Evolutionary conservation across 2,113 vertebrate genomes (phyloP).

Genomic region (Aptenodytes forsteri): DNA sequence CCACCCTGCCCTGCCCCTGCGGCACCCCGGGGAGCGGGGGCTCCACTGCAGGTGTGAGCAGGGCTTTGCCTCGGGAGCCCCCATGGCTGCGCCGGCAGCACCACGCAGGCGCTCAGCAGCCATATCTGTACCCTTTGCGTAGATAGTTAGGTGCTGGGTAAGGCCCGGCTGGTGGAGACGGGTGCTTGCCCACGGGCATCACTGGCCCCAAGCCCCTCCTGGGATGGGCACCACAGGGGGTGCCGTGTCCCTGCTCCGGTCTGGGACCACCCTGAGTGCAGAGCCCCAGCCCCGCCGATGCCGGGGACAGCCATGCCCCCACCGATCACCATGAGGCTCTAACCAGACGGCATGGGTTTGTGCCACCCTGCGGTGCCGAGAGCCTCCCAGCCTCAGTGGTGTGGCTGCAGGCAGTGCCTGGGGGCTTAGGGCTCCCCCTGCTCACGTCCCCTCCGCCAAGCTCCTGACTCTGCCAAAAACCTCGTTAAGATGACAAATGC

Average conservation of each 20-base stretch:
- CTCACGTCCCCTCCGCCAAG: not conserved
- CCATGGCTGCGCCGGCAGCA: not conserved
- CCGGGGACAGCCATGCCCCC: not conserved
- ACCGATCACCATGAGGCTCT: rapidly evolving
- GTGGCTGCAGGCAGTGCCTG: not conserved
- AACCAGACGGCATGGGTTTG: not conserved
- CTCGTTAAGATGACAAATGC: not conserved
- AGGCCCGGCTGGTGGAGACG: not conserved
- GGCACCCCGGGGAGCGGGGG: not conserved
- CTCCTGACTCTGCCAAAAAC: not conserved
- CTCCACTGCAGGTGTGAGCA: not conserved
- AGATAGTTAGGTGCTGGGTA: not conserved
- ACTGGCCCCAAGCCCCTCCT: not conserved
- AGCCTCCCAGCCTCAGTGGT: not conserved
- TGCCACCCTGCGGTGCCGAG: not conserved
- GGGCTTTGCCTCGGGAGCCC: not conserved
- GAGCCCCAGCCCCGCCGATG: not conserved
- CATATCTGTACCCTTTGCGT: not conserved
- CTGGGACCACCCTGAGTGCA: not conserved
- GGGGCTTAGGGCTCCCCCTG: not conserved
- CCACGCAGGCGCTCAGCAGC: not conserved
- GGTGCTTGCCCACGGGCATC: rapidly evolving
- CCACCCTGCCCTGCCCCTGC: not conserved
- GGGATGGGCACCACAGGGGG: rapidly evolving
- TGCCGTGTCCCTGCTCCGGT: not conserved